Conservation (phyloP, 2,888 invertebrate species). For the Netelia fuscicornis region DNA sequence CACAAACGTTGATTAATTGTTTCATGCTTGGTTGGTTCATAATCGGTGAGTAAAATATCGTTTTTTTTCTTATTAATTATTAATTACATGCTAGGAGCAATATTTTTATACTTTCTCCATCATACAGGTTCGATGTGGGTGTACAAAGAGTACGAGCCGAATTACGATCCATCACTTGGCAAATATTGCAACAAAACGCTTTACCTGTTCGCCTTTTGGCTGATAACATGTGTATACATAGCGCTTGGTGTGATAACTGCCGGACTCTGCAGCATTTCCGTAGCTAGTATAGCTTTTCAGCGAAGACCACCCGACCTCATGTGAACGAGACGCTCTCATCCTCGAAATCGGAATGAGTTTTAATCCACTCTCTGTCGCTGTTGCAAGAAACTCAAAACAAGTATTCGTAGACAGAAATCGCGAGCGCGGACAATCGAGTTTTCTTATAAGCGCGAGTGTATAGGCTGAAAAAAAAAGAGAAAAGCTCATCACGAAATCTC, state of each 20-base stretch:
- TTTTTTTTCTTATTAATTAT: conserved; percentile 24
- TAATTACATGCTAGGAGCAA: not conserved
- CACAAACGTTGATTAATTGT: conserved; percentile 87
- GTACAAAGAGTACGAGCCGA: conserved; percentile 88
- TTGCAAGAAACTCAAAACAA: not conserved
- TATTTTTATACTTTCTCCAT: not conserved
- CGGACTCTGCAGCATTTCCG: conserved; percentile 86
- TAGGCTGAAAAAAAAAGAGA: not conserved
- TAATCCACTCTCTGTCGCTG: not conserved
- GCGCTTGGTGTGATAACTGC: conserved; percentile 86
- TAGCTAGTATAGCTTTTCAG: conserved; percentile 85
- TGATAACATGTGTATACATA: conserved; percentile 89
- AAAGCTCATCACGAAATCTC: conserved; percentile 12
- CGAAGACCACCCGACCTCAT: conserved; percentile 76
- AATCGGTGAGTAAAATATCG: conserved; percentile 85
- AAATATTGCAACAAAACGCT: conserved; percentile 89
- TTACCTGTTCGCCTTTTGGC: conserved; percentile 90
- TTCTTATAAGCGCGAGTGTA: not conserved
- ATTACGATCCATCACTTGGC: conserved; percentile 85
- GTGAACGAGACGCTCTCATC: conserved; percentile 66
- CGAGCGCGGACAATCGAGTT: not conserved
- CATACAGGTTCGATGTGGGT: conserved; percentile 89
- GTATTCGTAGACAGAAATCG: not conserved
- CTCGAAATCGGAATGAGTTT: conserved; percentile 17
- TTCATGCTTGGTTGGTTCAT: conserved; percentile 90